Base-by-base conservation (phyloP, 2,113 vertebrate genomes). In the Enhydra lutris region DNA sequence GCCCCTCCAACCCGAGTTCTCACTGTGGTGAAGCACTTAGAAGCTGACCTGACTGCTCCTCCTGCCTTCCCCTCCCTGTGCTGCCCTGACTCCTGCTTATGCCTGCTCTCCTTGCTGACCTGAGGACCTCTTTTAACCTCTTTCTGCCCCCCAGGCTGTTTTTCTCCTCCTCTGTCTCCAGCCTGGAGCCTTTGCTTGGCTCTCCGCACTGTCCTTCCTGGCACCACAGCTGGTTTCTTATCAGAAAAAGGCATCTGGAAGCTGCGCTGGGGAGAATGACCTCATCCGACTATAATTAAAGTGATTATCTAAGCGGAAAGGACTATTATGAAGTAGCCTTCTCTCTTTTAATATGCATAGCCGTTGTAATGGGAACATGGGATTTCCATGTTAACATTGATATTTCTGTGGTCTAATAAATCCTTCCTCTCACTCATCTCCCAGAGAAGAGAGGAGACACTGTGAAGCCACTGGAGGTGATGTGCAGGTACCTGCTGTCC, bases 371-470 rank as follows among this genome's bases (percentile, higher is more conserved):
- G 36, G 74, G 67, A 90, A 82, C 79, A 45, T 5, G 76, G 57
- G 73, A 89, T 96, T 91, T 91, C 88, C 73, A 31, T 65, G 47
- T 96, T 82, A 92, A 47, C 57, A 55, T 42, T 55, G 71, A 50
- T 36, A 29, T 59, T 95, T 87, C 91, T 67, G 4, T 24, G 39
- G 23, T 82, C 39, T 91, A 52, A 87, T 61, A 57, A 91, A n/a
- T 36, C 12, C 20, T 86, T 86, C 20, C 61, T n/a, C 65, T 80
- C 36, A 9, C 34, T n/a, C 59, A 6, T 45, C 59, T 69, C 21
- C 36, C 55, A 31, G 57, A 76, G 69, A 61, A 83, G 84, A 90
- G 13, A 34, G 36, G 63, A 55, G 31, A 24, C 7, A 36, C 45
- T 59, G 39, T n/a, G 85, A 17, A 88, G 36, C 11, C 3, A 5